Base-by-base conservation (phyloP, 2,113 vertebrate genomes). In the Coryphaenoides rupestris region DNA sequence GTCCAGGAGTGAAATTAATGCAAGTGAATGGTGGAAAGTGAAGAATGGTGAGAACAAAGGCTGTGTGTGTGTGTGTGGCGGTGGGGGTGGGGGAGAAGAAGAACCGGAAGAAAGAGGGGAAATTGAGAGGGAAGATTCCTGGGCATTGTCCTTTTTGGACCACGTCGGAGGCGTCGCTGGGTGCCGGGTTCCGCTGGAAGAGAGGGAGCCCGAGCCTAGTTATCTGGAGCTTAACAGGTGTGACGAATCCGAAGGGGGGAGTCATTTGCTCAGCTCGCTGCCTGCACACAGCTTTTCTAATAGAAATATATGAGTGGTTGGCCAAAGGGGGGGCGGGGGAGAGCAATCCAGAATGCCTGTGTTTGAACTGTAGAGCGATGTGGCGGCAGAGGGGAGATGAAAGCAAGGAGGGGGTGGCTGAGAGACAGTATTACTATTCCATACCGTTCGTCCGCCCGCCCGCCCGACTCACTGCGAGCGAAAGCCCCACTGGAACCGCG, bases 331-430 rank as follows among this genome's bases (percentile, higher is more conserved):
- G n/a, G n/a, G n/a, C n/a, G 69, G 78, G 82, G 73, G 72, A 76
- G 73, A 60, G 72, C 62, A 82, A n/a, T 76, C 63, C 63, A 69
- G 79, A 68, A 74, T 75, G 71, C 23, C 15, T 73, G 79, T 75
- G 75, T 81, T 84, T 87, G 82, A 86, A 86, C 87, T 88, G 79
- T 73, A 80, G 75, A 83, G 72, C 24, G 81, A 70, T 69, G 45
- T n/a, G 45, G 63, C 63, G 59, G 66, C 58, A 69, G 75, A n/a
- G 19, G n/a, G 49, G 72, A 77, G 79, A 86, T 87, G 76, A 87
- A 80, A 86, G 80, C 28, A n/a, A n/a, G n/a, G 57, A 53, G 54
- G n/a, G 65, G 57, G 65, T 65, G 58, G 61, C 60, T 14, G 5
- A 63, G 77, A 69, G 64, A 79, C 72, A 69, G 33, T 40, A 12